These are phyloP conservation scores for Cephus nigrinus DNA, from an alignment of 2,888 invertebrate species.

Conservation along the genomic window DNA sequence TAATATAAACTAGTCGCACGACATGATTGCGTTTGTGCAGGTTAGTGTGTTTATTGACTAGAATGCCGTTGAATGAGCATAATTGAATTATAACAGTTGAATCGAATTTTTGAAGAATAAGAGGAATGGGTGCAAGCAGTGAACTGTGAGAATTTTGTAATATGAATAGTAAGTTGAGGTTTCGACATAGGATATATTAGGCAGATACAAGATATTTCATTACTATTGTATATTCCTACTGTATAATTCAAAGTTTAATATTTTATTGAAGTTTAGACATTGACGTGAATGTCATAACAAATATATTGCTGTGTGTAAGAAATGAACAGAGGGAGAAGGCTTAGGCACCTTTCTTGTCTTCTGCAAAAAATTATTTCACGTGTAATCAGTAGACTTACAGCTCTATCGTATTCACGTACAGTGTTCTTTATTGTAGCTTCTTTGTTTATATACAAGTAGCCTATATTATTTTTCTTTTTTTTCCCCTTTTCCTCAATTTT, in stretches of 20 bases:
- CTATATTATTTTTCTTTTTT: slow-evolving; percentile 68
- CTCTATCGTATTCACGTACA: background rate
- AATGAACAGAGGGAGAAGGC: background rate
- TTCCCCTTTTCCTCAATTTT: background rate
- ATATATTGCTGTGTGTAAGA: background rate
- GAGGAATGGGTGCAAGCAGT: background rate
- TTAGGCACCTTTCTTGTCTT: slow-evolving; percentile 1
- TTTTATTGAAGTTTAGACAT: slow-evolving; percentile 29
- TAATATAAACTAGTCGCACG: background rate
- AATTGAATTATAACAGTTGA: background rate
- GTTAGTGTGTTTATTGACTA: background rate
- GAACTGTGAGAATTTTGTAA: background rate
- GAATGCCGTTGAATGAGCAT: background rate
- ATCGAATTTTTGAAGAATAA: background rate
- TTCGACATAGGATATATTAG: background rate
- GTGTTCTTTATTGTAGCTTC: slow-evolving; percentile 26
- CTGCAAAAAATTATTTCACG: background rate
- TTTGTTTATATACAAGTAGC: slow-evolving; percentile 43
- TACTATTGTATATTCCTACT: slow-evolving; percentile 38
- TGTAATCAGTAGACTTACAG: background rate
- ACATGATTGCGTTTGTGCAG: background rate
- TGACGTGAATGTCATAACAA: slow-evolving; percentile 1
- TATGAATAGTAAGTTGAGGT: background rate
- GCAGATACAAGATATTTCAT: slow-evolving; percentile 20
- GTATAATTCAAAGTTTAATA: slow-evolving; percentile 35